Base-by-base conservation (phyloP, 1,140 invertebrate genomes). In the Heliconius nattereri region DNA sequence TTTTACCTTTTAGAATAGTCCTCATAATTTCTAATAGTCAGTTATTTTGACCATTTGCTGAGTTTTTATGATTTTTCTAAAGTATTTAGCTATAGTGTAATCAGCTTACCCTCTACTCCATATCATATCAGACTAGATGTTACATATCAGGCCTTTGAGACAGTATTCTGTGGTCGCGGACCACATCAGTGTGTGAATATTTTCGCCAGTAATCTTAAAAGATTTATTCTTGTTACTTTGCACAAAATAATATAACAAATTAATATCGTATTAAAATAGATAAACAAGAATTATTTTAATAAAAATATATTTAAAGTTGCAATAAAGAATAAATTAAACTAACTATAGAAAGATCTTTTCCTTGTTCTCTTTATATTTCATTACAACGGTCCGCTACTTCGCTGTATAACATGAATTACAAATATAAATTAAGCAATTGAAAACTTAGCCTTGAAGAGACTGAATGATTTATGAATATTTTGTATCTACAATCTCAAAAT, bases 391-490 rank as follows among this genome's bases (percentile, higher is more conserved):
- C 29, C 60, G 60, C 60, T 66, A 66, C 60, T 66, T 66, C 60
- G 60, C 26, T 66, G 60, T 66, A 66, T 66, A 66, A 66, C 29
- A 66, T 29, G 60, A 66, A 66, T 66, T 66, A 66, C 60, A 66
- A 66, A 66, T 66, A 66, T 66, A 66, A 66, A 66, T 66, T 66
- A 66, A 66, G 60, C 60, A 66, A 66, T 66, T 66, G 60, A 66
- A 66, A 66, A 66, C 60, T 66, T 66, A 29, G 60, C 23, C 23
- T 66, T 66, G 23, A 66, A 66, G 60, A 66, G 60, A 66, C 13
- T 66, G n/a, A n/a, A 26, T 26, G 60, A 66, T 66, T 66, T 66
- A n/a, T n/a, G 60, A 23, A 66, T 26, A 66, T 66, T 66, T 26
- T 29, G 9, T 66, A 66, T 57, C 20, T n/a, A 26, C 8, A 66